Evolutionary conservation across 2,113 vertebrate genomes (phyloP), one percentile per base, ranked within the genome.

Genomic region (Cheirogaleus medius): DNA sequence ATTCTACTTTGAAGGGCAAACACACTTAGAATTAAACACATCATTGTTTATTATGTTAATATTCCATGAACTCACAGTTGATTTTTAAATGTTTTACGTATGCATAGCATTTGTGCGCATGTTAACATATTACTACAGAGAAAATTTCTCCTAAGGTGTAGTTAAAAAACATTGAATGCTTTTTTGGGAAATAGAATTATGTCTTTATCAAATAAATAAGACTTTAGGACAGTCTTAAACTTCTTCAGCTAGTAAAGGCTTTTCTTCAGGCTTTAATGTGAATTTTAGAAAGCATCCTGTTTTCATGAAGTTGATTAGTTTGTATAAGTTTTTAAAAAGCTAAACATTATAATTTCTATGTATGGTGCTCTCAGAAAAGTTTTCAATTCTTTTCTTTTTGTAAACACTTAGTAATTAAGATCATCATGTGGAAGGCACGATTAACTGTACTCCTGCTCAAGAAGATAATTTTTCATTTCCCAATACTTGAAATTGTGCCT

Each of bases 1-100:
- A 49, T 94, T 97, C 63, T 39, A 76, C 52, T 84, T 64, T 95
- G 91, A 94, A 97, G 87, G 95, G 52, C 78, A 97, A 91, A 87
- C 52, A 34, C 29, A 80, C 18, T 88, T 66, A 87, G 87, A 84
- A 85, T 89, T n/a, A 91, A 87, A 83, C 32, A 17, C 49, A 32
- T 32, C 5, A 6, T 42, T 47, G 49, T 77, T 92, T 82, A 66
- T 77, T 73, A 47, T 14, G 54, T 32, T 42, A 64, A 86, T 78
- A 68, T 54, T 5, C 8, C 20, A 60, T 29, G 13, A 96, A 64
- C 0, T 18, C 71, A 56, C 11, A 44, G 49, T 21, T 73, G 49
- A 63, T 58, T 77, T 89, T 78, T 64, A 80, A 94, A 60, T 49
- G 44, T 23, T 63, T 81, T 32, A 3, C 15, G 29, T 29, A 2